Base-by-base conservation (phyloP, 2,888 invertebrate species). In the Chalcis sispes region DNA sequence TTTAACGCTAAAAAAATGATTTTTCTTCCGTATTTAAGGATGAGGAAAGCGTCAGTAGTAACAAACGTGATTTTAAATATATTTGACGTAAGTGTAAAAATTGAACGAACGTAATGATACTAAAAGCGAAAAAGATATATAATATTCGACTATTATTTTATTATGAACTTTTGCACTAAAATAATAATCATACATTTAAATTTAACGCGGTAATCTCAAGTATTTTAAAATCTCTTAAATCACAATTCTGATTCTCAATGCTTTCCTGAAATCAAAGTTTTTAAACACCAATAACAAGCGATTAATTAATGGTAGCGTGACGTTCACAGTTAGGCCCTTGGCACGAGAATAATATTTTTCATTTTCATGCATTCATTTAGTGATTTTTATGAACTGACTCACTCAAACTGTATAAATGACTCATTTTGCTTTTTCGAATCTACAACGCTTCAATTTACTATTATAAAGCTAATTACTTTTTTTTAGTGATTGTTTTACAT, bases 291-390 rank as follows among this genome's bases (percentile, higher is more conserved):
- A n/a, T n/a, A n/a, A n/a, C n/a, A n/a, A n/a, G n/a, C n/a, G n/a
- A 42, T 42, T 42, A 15, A 13, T 42, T 42, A 42, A 20, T 52
- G 7, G 10, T 25, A 0, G 13, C 25, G 27, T 48, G 36, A 58
- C 48, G 32, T 15, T 59, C 3, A 18, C 20, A 59, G n/a, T n/a
- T n/a, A 70, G 59, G 50, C 59, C 46, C 61, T 59, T 70, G 59
- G 40, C 70, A 59, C 32, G 32, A 58, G 13, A 50, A 64, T 61
- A 73, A 75, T 27, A 56, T 79, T 77, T 71, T 58, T 73, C 74
- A 73, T 79, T 83, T 81, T 80, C 77, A 79, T 75, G 73, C 74
- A 80, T 82, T 81, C 72, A 67, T 74, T 42, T 67, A 67, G 42
- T 56, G 42, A 67, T 67, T 67, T 67, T 67, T 56, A 56, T 42